A percentile compares a stretch with the other conserved stretches of the same genome.
These are phyloP conservation scores for Astatotilapia flaviijosephi DNA, from an alignment of 2,113 vertebrate species.

Conservation along the genomic window DNA sequence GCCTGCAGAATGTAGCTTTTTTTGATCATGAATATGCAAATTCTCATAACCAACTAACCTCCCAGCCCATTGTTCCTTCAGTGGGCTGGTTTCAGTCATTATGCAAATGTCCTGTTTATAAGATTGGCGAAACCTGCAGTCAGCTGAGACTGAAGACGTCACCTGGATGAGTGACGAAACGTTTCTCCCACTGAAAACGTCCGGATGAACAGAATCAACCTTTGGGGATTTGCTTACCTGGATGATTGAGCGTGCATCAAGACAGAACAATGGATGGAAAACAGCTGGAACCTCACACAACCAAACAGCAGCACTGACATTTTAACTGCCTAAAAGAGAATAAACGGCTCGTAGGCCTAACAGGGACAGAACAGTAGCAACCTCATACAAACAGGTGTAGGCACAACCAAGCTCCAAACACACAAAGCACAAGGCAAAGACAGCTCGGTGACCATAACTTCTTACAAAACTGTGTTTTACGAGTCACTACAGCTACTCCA, in stretches of 20 bases:
- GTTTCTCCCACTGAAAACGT: background rate
- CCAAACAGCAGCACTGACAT: background rate
- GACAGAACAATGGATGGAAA: background rate
- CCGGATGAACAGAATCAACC: rapidly evolving
- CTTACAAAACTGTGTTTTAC: background rate
- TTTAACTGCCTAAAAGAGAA: rapidly evolving
- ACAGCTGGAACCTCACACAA: background rate
- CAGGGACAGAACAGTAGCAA: background rate
- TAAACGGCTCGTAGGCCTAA: rapidly evolving
- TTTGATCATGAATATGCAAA: background rate
- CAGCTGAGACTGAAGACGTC: background rate
- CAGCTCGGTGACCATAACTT: background rate
- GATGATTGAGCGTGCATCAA: background rate
- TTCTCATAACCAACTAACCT: background rate
- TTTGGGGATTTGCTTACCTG: background rate
- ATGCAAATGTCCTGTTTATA: background rate
- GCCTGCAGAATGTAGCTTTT: background rate
- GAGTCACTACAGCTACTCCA: background rate
- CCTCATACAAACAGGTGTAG: background rate
- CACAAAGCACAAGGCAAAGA: background rate
- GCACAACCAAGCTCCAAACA: background rate
- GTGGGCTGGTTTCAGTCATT: background rate
- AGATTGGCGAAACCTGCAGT: background rate
- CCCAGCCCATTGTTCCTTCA: background rate
- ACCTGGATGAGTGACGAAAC: background rate